Conservation (phyloP, 2,888 invertebrate genomes). For the Megastigmus dorsalis region DNA sequence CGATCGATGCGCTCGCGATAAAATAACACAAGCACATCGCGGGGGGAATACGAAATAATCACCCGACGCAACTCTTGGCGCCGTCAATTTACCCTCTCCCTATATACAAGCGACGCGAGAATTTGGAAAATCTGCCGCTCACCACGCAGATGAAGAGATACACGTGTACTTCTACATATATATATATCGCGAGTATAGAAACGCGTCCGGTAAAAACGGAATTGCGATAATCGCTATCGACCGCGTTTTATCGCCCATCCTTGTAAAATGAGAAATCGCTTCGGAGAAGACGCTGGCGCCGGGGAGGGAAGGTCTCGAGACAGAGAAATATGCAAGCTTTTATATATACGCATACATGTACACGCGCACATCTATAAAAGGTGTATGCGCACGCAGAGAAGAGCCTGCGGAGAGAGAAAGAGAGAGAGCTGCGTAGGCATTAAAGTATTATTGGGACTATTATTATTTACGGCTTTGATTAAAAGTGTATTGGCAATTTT, state of each 20-base stretch:
- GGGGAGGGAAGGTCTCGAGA: neutral
- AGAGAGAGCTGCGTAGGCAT: too few relatives aligned
- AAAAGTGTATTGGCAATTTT: conserved; percentile 10
- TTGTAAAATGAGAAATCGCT: conserved; percentile 45
- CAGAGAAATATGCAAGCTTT: conserved; percentile 23
- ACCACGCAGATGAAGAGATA: conserved; percentile 44
- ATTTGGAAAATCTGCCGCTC: conserved; percentile 36
- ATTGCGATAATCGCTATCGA: conserved; percentile 45
- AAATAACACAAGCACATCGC: neutral
- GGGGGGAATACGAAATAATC: conserved; percentile 16
- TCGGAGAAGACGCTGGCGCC: neutral
- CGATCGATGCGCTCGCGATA: conserved; percentile 9
- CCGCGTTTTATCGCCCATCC: conserved; percentile 35
- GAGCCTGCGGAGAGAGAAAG: too few relatives aligned
- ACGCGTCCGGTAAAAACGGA: conserved; percentile 30
- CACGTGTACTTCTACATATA: too few relatives aligned
- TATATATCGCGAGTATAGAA: neutral
- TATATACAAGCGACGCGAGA: neutral
- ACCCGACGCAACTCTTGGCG: neutral
- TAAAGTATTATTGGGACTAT: conserved; percentile 22
- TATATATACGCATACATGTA: too few relatives aligned
- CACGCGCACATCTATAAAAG: too few relatives aligned
- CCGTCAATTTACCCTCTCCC: conserved; percentile 24
- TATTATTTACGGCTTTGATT: conserved; percentile 33
- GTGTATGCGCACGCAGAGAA: conserved; percentile 7